Conservation (phyloP, 2,888 invertebrate genomes). For the Ornithoptera priamus region DNA sequence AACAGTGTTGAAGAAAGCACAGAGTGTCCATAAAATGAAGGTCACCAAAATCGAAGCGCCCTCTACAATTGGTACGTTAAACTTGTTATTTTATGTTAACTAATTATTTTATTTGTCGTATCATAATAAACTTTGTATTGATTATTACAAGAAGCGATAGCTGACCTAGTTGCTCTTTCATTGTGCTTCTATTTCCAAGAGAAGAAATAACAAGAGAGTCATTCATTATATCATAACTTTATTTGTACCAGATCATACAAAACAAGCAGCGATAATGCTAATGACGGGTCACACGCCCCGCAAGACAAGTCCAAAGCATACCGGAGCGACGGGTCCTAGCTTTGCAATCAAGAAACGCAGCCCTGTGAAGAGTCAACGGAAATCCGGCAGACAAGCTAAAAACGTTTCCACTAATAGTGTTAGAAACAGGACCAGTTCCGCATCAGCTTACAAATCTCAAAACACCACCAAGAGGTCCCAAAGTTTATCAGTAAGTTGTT, state of each 20-base stretch:
- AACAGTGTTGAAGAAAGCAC: constrained; percentile 46
- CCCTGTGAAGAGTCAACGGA: constrained; percentile 21
- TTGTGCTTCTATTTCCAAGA: no score
- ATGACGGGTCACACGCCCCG: constrained; percentile 65
- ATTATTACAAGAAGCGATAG: background rate
- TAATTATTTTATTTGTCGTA: no score
- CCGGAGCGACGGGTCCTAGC: constrained; percentile 1
- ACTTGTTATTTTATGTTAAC: no score
- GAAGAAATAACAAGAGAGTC: no score
- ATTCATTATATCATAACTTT: background rate
- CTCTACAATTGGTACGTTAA: constrained; percentile 45
- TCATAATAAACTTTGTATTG: no score
- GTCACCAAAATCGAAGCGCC: constrained; percentile 61
- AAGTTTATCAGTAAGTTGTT: constrained; percentile 8
- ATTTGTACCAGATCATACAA: constrained; percentile 61
- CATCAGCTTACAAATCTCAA: background rate
- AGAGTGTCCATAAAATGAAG: constrained; percentile 38
- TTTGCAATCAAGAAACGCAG: constrained; percentile 27
- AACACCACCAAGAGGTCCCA: background rate
- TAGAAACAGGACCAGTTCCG: background rate
- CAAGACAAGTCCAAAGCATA: constrained; percentile 2
- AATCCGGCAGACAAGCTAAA: constrained; percentile 4
- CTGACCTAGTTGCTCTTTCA: no score
- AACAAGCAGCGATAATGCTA: constrained; percentile 69
- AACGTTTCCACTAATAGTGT: background rate